Conservation (phyloP, 2,888 invertebrate genomes). For the Dicyrtomina minuta region DNA sequence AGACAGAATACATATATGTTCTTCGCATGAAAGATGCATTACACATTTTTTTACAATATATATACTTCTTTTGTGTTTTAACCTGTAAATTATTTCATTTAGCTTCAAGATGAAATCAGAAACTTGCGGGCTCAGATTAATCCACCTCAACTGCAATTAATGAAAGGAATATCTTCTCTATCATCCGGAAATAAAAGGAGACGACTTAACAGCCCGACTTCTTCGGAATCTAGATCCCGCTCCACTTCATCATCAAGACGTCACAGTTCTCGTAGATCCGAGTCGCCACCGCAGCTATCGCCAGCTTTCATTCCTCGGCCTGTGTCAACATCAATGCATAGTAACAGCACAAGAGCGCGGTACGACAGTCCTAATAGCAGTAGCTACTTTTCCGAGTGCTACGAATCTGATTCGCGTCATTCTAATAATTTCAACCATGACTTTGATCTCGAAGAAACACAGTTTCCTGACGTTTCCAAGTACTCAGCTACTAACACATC, state of each 20-base stretch:
- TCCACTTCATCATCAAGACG: constrained; percentile 17
- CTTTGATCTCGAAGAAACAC: constrained; percentile 7
- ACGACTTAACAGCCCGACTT: constrained; percentile 6
- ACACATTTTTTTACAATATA: neutral
- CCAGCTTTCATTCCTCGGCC: constrained; percentile 37
- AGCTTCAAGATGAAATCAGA: constrained; percentile 27
- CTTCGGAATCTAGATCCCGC: constrained; percentile 13
- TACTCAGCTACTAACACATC: no score
- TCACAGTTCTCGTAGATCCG: constrained; percentile 30
- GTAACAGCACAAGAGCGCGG: neutral
- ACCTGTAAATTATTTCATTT: neutral
- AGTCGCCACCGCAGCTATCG: constrained; percentile 40
- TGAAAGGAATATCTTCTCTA: constrained; percentile 3
- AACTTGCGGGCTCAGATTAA: constrained; percentile 20
- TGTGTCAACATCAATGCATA: neutral
- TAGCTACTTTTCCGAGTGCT: neutral
- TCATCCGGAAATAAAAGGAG: constrained; percentile 7
- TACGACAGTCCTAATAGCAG: constrained; percentile 9
- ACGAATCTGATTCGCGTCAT: neutral
- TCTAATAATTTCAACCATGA: constrained; percentile 5
- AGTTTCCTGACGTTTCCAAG: constrained; percentile 1
- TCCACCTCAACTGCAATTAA: constrained; percentile 23
- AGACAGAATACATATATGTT: no score
- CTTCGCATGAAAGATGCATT: no score
- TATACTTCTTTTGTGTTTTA: neutral